Percentiles rank a stretch among this genome's conserved stretches.
Conservation (phyloP, 2,888 invertebrate species). For the Ennomos erosarius region DNA sequence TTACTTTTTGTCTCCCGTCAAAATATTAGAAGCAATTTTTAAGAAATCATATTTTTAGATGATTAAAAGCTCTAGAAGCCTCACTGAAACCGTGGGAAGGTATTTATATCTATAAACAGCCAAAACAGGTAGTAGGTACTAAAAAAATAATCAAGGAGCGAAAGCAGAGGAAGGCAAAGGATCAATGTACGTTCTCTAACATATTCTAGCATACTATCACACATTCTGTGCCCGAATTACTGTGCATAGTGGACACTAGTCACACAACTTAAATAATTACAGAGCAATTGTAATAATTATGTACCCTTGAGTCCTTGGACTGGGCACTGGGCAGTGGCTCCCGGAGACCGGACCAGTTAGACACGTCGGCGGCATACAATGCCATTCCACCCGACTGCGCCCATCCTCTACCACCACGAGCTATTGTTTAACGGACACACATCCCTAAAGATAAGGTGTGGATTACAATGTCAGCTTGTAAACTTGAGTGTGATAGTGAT, state of each 20-base stretch:
- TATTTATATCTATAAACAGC: no score
- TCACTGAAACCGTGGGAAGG: no score
- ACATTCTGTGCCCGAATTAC: no score
- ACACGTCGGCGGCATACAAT: constrained; percentile 50
- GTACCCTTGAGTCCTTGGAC: constrained; percentile 48
- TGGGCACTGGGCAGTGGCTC: constrained; percentile 29
- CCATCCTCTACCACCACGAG: constrained; percentile 37
- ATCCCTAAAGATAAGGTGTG: constrained; percentile 29
- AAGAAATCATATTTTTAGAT: no score
- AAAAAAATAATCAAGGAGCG: no score
- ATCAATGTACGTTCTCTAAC: not conserved
- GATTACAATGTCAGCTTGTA: constrained; percentile 33
- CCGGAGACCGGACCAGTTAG: constrained; percentile 51
- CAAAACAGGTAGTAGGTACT: no score
- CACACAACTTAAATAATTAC: constrained; percentile 13
- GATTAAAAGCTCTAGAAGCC: no score
- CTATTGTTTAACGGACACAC: constrained; percentile 46
- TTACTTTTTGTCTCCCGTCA: no score
- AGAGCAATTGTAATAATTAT: constrained; percentile 25
- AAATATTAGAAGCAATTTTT: no score
- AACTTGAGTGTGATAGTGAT: constrained; percentile 16
- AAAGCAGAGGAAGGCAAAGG: no score
- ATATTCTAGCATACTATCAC: not conserved
- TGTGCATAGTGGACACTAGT: not conserved
- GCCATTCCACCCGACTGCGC: constrained; percentile 54